A percentile compares a stretch with the other conserved stretches of the same genome.
Conservation (phyloP, 2,113 vertebrate species). For the Petroica traversi region DNA sequence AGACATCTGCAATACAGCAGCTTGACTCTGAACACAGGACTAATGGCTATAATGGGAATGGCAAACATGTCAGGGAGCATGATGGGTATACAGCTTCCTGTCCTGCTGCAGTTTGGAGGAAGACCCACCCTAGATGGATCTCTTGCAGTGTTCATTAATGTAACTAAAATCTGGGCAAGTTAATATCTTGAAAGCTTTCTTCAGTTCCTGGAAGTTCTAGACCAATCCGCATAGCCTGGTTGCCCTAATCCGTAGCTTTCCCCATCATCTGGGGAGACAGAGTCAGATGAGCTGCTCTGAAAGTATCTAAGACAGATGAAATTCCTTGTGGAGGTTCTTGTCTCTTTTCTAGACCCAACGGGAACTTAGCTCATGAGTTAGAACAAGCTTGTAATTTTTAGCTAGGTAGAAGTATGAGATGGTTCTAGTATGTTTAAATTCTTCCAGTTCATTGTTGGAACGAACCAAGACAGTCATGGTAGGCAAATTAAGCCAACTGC, state of each 20-base stretch:
- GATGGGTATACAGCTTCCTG: neutral
- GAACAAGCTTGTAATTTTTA: neutral
- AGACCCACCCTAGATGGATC: neutral
- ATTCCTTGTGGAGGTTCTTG: neutral
- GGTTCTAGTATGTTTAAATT: neutral
- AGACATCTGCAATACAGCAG: neutral
- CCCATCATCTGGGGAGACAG: neutral
- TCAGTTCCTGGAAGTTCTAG: neutral
- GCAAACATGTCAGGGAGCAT: neutral
- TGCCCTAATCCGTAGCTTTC: neutral
- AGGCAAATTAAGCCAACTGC: neutral
- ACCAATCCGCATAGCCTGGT: neutral
- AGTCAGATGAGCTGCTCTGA: neutral
- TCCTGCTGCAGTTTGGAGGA: neutral
- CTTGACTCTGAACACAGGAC: neutral
- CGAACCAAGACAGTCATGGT: neutral
- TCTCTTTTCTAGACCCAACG: neutral
- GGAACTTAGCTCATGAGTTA: neutral
- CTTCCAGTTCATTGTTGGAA: neutral
- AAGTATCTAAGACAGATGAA: neutral
- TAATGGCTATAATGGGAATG: neutral
- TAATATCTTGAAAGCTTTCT: neutral
- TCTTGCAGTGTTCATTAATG: neutral
- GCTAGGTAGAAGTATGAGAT: neutral
- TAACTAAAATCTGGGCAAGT: neutral